Percentiles rank a stretch among this genome's conserved stretches.
These are phyloP conservation scores for Protonibea diacanthus DNA, from an alignment of 2,797 vertebrate genomes.

Conservation along the genomic window DNA sequence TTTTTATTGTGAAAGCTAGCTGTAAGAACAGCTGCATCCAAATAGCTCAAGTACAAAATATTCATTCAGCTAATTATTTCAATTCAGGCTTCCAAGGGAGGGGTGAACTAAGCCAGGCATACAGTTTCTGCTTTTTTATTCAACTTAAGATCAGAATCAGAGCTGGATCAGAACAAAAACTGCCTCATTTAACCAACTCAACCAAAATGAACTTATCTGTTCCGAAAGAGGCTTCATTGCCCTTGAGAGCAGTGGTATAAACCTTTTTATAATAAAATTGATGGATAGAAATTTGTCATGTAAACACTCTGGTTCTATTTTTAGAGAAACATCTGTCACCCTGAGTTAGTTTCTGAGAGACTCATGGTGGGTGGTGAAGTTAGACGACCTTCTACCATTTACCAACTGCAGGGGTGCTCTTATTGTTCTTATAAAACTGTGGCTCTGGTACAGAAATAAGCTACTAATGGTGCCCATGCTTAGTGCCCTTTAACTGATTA, in stretches of 20 bases:
- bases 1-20: conserved; percentile 34
- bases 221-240: conserved; percentile 41
- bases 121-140: conserved; percentile 39
- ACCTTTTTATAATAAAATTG: conserved; percentile 47
- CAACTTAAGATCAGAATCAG: conserved; percentile 18
- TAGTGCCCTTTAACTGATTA: conserved; percentile 6
- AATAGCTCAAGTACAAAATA: conserved; percentile 50
- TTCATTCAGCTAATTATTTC: conserved; percentile 43
- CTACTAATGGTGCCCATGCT: conserved; percentile 10
- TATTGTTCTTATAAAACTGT: conserved; percentile 23
- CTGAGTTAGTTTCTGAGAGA: conserved; percentile 54
- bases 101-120: conserved; percentile 33
- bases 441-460: conserved; percentile 12
- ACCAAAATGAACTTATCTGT: conserved; percentile 4
- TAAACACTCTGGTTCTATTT: conserved; percentile 57
- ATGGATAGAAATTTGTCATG: conserved; percentile 50
- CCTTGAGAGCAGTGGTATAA: conserved; percentile 40
- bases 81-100: conserved; percentile 27
- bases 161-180: conserved; percentile 19
- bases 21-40: conserved; percentile 57
- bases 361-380: conserved; percentile 29
- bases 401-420: conserved; percentile 39
- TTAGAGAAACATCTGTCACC: conserved; percentile 43
- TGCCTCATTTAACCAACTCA: not conserved
- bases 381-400: conserved; percentile 50